These are phyloP conservation scores for Eulemur rubriventer DNA, from an alignment of 2,797 vertebrate genomes.

Conservation along the genomic window DNA sequence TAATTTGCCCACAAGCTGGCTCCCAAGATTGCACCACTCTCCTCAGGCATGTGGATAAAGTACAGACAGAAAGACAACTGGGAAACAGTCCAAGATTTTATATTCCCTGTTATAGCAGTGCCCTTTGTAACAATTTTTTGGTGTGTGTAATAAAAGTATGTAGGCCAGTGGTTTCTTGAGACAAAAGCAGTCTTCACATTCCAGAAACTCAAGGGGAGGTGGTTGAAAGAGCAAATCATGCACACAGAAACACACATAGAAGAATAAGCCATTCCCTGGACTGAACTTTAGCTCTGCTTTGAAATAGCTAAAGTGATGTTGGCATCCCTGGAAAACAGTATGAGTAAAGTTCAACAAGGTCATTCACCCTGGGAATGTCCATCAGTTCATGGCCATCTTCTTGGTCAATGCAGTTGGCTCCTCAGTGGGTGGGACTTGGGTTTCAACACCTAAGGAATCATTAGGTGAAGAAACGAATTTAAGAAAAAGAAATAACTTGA, in stretches of 20 bases:
- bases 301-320: background rate
- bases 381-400: background rate
- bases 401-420: background rate
- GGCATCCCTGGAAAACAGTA: background rate
- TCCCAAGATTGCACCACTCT: background rate
- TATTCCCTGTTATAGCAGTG: background rate
- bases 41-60: background rate
- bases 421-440: background rate
- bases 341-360: background rate
- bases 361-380: background rate
- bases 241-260: background rate
- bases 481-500: background rate
- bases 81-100: constrained; percentile 17
- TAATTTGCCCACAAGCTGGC: background rate
- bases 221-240: background rate
- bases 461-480: background rate
- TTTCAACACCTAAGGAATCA: background rate
- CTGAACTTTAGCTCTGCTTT: background rate
- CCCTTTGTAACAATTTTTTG: background rate
- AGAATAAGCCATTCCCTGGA: background rate
- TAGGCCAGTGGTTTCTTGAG: constrained; percentile 15
- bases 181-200: constrained; percentile 53
- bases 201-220: constrained; percentile 45
- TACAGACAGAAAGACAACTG: background rate
- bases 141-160: background rate